phyloP scores from a whole-genome alignment of 2,888 invertebrate species.

The Sepiola atlantica region DNA sequence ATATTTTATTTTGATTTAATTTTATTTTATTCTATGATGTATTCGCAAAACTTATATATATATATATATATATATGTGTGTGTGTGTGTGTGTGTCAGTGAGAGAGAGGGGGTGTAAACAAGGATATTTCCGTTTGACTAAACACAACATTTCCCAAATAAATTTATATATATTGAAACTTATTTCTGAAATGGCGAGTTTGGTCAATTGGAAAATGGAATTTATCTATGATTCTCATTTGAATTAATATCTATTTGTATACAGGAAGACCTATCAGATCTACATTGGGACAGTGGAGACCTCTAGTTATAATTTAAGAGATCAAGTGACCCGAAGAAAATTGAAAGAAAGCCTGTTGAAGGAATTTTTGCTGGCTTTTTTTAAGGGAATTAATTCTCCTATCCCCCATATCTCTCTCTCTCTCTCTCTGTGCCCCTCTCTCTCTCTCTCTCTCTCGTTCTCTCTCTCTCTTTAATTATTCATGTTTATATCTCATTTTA shows the following conservation, averaged over 20 bases:
- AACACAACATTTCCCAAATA: not conserved
- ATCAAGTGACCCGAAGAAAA: not conserved
- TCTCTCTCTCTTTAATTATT: not conserved
- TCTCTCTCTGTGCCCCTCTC: not conserved
- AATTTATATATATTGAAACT: not conserved
- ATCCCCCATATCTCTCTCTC: no score
- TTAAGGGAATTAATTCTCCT: not conserved
- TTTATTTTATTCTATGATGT: no score
- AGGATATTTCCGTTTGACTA: no score
- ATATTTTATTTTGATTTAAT: no score
- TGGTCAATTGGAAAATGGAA: not conserved
- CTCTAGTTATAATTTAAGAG: not conserved
- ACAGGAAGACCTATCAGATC: not conserved
- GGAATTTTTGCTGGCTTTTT: not conserved
- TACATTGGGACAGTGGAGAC: not conserved
- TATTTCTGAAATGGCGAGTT: not conserved
- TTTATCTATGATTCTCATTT: not conserved
- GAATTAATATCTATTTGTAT: not conserved
- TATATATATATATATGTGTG: not conserved
- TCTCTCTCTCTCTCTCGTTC: no score
- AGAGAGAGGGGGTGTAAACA: no score
- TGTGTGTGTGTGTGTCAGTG: no score
- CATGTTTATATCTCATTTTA: not conserved
- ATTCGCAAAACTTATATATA: not conserved
- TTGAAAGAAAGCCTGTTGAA: not conserved